These are phyloP conservation scores for Chrysogorgia sp. DNA, from an alignment of 92 coral and sea anemone genomes.

Conservation along the genomic window DNA sequence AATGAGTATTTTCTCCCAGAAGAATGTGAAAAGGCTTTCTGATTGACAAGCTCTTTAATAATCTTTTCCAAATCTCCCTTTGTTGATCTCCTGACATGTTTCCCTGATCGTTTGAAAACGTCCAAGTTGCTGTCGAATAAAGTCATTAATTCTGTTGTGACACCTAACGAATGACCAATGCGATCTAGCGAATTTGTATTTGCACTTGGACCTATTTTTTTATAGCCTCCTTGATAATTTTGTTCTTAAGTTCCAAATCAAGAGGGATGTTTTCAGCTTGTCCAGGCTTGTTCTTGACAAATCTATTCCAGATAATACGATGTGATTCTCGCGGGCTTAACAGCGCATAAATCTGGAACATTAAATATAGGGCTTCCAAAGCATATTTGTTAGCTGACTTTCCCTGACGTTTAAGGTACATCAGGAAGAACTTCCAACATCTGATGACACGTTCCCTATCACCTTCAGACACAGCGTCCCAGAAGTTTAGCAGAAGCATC, in stretches of 20 bases:
- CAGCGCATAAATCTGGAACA: slow-evolving; percentile 5
- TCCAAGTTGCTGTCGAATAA: slow-evolving; percentile 56
- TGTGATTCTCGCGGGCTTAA: not conserved
- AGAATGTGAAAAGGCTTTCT: slow-evolving; percentile 63
- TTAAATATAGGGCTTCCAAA: not conserved
- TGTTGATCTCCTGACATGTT: slow-evolving; percentile 59
- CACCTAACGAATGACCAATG: slow-evolving; percentile 65
- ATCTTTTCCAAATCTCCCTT: slow-evolving; percentile 64
- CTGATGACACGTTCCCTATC: not conserved
- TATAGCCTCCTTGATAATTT: slow-evolving; percentile 53
- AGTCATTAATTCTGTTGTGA: slow-evolving; percentile 55
- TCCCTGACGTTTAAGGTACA: not conserved
- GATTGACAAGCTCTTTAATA: slow-evolving; percentile 54
- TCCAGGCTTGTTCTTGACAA: slow-evolving; percentile 2
- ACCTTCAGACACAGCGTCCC: not conserved
- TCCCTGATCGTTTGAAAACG: slow-evolving; percentile 67
- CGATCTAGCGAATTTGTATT: slow-evolving; percentile 60
- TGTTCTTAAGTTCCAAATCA: slow-evolving; percentile 23
- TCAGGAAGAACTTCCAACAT: not conserved
- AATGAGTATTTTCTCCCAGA: slow-evolving; percentile 60
- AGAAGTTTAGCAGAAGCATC: not conserved
- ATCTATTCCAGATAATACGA: not conserved
- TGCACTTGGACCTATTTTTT: slow-evolving; percentile 73
- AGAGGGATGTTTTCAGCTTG: not conserved
- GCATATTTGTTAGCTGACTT: not conserved